phyloP scores from a whole-genome alignment of 2,113 vertebrate species.

The Seriola rivoliana region DNA sequence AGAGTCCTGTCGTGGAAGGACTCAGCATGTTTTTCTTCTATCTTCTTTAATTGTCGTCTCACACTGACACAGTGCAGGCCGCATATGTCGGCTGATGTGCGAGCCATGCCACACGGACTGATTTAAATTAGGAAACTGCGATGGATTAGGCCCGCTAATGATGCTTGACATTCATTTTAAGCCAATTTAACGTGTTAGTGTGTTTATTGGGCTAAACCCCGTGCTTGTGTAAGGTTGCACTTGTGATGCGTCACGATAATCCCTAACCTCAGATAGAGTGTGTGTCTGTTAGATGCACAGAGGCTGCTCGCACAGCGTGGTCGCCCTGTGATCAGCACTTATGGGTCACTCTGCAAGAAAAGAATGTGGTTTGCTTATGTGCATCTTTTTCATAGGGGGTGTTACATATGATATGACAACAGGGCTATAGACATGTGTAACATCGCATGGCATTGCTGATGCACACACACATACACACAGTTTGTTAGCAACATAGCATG shows the following conservation, averaged over 20 bases:
- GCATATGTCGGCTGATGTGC: neutral
- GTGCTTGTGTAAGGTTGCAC: constrained; percentile 65
- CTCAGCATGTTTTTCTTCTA: constrained; percentile 39
- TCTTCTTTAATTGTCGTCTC: constrained; percentile 2
- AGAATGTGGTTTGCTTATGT: neutral
- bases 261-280: constrained; percentile 49
- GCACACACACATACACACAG: constrained; percentile 13
- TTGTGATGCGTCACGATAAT: constrained; percentile 70
- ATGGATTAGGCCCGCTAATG: constrained; percentile 75
- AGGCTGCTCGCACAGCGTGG: constrained; percentile 10
- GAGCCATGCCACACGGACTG: constrained; percentile 20
- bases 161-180: constrained; percentile 70
- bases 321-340: constrained; percentile 8
- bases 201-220: constrained; percentile 55
- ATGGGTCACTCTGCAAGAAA: constrained; percentile 12
- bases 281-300: constrained; percentile 20
- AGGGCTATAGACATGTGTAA: constrained; percentile 23
- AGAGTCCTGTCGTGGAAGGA: constrained; percentile 38
- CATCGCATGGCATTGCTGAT: constrained; percentile 37
- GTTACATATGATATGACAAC: constrained; percentile 7
- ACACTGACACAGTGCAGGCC: constrained; percentile 49
- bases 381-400: neutral
- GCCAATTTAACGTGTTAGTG: constrained; percentile 70
- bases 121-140: constrained; percentile 58
- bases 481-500: constrained; percentile 31